phyloP scores from a whole-genome alignment of 2,888 invertebrate genomes.

The Phaedon cochleariae region DNA sequence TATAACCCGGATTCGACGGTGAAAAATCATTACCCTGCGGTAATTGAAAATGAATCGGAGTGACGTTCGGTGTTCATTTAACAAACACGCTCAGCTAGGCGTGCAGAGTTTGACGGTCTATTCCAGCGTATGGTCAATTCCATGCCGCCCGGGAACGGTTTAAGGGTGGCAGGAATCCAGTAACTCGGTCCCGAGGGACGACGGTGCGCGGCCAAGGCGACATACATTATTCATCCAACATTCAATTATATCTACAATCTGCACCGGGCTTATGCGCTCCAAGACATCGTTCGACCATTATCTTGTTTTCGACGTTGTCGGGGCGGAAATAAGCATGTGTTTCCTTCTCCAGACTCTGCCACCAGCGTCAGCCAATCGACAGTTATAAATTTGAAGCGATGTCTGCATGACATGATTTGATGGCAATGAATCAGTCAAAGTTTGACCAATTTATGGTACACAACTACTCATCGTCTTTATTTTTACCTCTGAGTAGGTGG shows the following conservation, averaged over 20 bases:
- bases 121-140: slow-evolving; percentile 52
- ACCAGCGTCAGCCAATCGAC: too few species aligned
- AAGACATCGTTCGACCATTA: slow-evolving; percentile 26
- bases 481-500: too few species aligned
- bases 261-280: slow-evolving; percentile 37
- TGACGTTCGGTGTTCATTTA: slow-evolving; percentile 56
- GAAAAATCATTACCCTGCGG: slow-evolving; percentile 42
- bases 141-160: slow-evolving; percentile 35
- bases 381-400: too few species aligned
- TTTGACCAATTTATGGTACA: too few species aligned
- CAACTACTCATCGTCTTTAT: too few species aligned
- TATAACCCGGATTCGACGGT: slow-evolving; percentile 16
- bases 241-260: slow-evolving; percentile 62
- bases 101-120: slow-evolving; percentile 54
- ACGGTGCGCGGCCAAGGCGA: slow-evolving; percentile 50
- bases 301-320: slow-evolving; percentile 21
- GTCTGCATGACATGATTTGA: too few species aligned
- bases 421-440: too few species aligned
- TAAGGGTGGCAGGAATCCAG: slow-evolving; percentile 47
- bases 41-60: slow-evolving; percentile 54
- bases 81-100: slow-evolving; percentile 58
- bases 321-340: slow-evolving; percentile 28
- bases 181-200: slow-evolving; percentile 56
- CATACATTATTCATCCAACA: slow-evolving; percentile 62
- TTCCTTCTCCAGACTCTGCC: too few species aligned